Evolutionary conservation across 2,888 invertebrate genomes (phyloP).

Genomic region (Sphinx pinastri): DNA sequence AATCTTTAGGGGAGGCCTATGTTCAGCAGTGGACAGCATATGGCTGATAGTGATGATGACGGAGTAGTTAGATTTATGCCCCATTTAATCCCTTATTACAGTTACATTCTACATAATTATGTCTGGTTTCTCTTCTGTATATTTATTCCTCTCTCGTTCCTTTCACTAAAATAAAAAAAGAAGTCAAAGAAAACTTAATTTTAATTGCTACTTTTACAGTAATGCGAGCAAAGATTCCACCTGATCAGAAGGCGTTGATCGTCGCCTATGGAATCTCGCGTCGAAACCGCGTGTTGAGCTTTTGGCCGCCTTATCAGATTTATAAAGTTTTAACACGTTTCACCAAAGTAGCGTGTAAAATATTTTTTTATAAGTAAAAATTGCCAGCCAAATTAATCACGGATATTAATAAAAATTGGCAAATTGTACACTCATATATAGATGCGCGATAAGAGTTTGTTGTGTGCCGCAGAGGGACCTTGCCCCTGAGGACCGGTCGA

Average conservation of each 20-base stretch:
- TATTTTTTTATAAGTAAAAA: background rate
- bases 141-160: background rate
- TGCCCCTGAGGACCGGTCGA: slow-evolving; percentile 50
- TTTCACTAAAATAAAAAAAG: background rate
- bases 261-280: background rate
- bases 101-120: too few species aligned
- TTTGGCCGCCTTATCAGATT: background rate
- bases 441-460: slow-evolving; percentile 13
- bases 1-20: too few species aligned
- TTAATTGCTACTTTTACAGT: background rate
- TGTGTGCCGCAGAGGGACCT: slow-evolving; percentile 26
- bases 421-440: slow-evolving; percentile 14
- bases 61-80: too few species aligned
- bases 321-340: slow-evolving; percentile 8
- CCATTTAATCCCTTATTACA: too few species aligned
- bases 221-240: background rate
- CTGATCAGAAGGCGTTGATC: background rate
- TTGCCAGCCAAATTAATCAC: background rate
- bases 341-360: background rate
- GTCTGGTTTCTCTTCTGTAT: background rate
- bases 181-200: background rate
- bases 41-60: too few species aligned
- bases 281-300: background rate
- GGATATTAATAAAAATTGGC: slow-evolving; percentile 19
- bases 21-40: too few species aligned